phyloP scores from a whole-genome alignment of 2,797 vertebrate species.

The Sebastes kiyomatsui region DNA sequence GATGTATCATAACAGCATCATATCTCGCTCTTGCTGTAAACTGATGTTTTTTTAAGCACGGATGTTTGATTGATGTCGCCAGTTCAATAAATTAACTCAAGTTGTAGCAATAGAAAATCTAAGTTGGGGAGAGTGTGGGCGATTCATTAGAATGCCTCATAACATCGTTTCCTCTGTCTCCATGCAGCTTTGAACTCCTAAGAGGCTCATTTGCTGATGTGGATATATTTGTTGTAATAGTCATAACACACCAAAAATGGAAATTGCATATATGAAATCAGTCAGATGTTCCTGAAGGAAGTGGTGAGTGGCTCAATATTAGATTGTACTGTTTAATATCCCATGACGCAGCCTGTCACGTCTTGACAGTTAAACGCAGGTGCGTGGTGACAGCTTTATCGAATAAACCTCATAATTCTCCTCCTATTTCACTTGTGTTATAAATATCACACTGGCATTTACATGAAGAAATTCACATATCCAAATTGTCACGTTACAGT shows the following conservation, averaged over 20 bases:
- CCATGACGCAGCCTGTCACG: constrained; percentile 4
- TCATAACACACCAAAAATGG: neutral
- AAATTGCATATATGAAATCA: neutral
- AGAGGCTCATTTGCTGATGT: constrained; percentile 1
- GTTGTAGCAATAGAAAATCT: neutral
- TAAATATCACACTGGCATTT: neutral
- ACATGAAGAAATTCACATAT: neutral
- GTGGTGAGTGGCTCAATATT: neutral
- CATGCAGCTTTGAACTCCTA: neutral
- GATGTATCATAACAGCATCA: neutral
- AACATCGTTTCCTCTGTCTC: neutral
- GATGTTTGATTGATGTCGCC: neutral
- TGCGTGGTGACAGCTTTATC: constrained; percentile 5
- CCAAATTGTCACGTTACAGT: neutral
- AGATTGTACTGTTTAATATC: constrained; percentile 18
- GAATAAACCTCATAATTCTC: neutral
- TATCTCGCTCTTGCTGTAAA: neutral
- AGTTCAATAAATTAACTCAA: neutral
- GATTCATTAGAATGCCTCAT: constrained; percentile 8
- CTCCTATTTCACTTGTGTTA: neutral
- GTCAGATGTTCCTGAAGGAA: neutral
- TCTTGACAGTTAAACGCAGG: constrained; percentile 18
- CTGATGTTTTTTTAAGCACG: neutral
- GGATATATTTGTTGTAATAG: neutral
- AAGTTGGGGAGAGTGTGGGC: constrained; percentile 15